A percentile compares a stretch with the other conserved stretches of the same genome.
Evolutionary conservation across 2,888 invertebrate genomes (phyloP).

Genomic region (Agrochola litura): DNA sequence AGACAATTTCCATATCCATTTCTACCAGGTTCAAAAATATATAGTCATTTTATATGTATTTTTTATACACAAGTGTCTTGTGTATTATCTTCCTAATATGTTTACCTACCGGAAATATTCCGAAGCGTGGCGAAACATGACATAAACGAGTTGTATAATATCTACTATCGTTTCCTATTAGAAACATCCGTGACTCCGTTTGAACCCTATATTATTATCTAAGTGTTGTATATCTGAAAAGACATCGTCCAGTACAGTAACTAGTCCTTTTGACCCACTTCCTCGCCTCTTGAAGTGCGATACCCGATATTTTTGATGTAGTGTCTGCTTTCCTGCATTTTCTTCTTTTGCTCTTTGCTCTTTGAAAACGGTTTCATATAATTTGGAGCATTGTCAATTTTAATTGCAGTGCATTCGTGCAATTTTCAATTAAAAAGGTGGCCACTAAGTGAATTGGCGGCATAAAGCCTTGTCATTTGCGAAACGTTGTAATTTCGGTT

Average conservation of each 20-base stretch:
- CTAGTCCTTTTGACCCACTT: slow-evolving; percentile 13
- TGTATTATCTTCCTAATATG: background rate
- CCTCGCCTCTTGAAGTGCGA: background rate
- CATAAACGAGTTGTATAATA: background rate
- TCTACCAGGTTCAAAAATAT: background rate
- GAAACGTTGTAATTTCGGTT: background rate
- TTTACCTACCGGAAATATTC: background rate
- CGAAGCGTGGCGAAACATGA: background rate
- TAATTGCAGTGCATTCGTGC: background rate
- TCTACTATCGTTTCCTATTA: background rate
- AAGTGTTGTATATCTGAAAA: slow-evolving; percentile 30
- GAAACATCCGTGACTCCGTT: background rate
- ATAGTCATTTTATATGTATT: background rate
- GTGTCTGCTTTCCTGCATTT: background rate
- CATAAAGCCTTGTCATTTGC: background rate
- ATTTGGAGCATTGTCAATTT: background rate
- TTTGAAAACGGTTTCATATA: background rate
- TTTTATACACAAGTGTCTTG: background rate
- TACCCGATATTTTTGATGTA: slow-evolving; percentile 20
- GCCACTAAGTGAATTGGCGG: background rate
- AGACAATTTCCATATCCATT: background rate
- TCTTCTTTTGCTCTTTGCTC: background rate
- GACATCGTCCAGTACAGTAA: slow-evolving; percentile 39
- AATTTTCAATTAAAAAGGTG: background rate
- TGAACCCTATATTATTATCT: background rate